These are phyloP conservation scores for Cuculus canorus DNA, from an alignment of 2,797 vertebrate species.

Conservation along the genomic window DNA sequence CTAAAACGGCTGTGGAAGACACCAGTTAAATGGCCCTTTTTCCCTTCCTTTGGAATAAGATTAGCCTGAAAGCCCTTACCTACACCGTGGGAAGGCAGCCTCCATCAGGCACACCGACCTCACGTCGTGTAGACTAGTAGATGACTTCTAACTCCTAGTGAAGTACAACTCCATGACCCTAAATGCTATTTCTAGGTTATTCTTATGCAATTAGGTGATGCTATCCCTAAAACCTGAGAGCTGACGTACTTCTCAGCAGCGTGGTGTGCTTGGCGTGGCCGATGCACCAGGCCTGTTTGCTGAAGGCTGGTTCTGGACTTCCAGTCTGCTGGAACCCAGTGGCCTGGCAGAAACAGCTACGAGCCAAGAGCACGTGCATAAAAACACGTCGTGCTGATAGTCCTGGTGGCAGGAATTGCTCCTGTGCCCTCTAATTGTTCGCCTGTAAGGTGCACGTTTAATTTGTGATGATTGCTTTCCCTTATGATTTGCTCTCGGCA, in stretches of 20 bases:
- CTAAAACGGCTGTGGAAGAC: background rate
- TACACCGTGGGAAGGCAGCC: accelerated
- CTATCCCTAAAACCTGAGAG: background rate
- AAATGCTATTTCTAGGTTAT: background rate
- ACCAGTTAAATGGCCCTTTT: background rate
- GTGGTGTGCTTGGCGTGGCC: background rate
- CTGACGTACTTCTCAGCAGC: background rate
- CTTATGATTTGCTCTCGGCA: background rate
- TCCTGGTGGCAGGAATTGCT: background rate
- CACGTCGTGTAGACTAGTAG: background rate
- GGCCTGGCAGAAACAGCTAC: background rate
- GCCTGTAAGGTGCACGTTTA: background rate
- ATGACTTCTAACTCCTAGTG: background rate
- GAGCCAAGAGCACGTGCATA: background rate
- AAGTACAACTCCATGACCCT: background rate
- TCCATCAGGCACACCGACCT: background rate
- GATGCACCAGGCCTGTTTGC: background rate
- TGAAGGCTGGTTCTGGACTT: background rate
- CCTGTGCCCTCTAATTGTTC: background rate
- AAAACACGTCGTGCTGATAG: background rate
- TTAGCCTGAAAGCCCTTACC: background rate
- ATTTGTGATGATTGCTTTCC: background rate
- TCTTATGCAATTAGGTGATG: background rate
- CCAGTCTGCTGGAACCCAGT: background rate
- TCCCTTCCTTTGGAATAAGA: background rate